Evolutionary conservation across 2,888 invertebrate genomes (phyloP).

Genomic region (Stomorhina lunata): DNA sequence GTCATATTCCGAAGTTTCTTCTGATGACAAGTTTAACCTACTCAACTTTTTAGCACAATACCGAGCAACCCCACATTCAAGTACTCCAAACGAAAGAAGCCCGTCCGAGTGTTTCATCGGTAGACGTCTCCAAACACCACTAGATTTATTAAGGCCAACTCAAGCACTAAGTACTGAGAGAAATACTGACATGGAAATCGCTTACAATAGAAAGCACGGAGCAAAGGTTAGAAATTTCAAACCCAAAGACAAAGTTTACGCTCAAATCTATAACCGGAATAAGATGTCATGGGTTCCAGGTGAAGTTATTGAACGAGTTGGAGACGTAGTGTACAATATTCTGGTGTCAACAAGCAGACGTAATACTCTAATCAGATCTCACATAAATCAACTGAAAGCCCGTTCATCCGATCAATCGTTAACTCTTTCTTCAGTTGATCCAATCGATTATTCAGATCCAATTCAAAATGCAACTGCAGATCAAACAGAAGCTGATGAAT

Average conservation of each 20-base stretch:
- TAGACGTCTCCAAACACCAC: neutral
- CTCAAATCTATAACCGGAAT: neutral
- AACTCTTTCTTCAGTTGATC: too few relatives aligned
- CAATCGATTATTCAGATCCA: too few relatives aligned
- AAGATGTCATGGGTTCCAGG: constrained; percentile 4
- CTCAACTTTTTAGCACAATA: constrained; percentile 11
- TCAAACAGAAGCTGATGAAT: too few relatives aligned
- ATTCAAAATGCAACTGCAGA: too few relatives aligned
- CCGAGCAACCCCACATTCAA: constrained; percentile 2
- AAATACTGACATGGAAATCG: neutral
- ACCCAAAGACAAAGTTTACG: neutral
- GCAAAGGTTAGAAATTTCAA: neutral
- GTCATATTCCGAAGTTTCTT: neutral
- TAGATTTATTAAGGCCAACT: neutral
- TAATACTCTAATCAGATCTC: neutral
- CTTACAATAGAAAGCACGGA: constrained; percentile 2
- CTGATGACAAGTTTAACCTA: neutral
- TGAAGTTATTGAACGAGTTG: neutral
- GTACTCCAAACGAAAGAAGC: neutral
- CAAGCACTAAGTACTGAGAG: neutral
- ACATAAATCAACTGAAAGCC: constrained; percentile 26
- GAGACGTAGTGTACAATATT: neutral
- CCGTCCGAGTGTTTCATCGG: constrained; percentile 24
- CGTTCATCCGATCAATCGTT: too few relatives aligned
- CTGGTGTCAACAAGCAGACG: neutral